Evolutionary conservation across 2,888 invertebrate genomes (phyloP).

Genomic region (Rotaria macrura): DNA sequence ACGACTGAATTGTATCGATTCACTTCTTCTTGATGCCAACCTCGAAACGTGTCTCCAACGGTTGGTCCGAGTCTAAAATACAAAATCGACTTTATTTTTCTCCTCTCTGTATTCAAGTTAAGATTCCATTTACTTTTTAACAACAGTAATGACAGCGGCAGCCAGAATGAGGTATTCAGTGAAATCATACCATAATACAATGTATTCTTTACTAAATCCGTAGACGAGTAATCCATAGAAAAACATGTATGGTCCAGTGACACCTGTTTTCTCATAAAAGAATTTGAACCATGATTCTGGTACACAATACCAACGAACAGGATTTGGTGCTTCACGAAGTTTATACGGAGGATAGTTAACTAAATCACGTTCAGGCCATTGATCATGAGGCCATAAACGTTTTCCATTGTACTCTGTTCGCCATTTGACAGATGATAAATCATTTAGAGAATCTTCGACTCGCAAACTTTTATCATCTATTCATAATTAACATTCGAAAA

Average conservation of each 20-base stretch:
- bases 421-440: slow-evolving; percentile 12
- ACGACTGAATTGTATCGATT: background rate
- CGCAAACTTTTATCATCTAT: background rate
- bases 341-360: slow-evolving; percentile 65
- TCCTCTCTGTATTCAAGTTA: too few relatives aligned
- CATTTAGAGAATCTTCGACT: background rate
- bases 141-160: slow-evolving; percentile 56
- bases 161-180: slow-evolving; percentile 60
- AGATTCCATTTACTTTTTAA: slow-evolving; percentile 47
- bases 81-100: background rate
- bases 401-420: background rate
- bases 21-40: background rate
- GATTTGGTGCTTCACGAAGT: slow-evolving; percentile 61
- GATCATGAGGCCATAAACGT: slow-evolving; percentile 39
- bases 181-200: slow-evolving; percentile 62
- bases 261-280: slow-evolving; percentile 84
- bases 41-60: background rate
- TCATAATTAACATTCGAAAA: background rate
- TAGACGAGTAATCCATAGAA: slow-evolving; percentile 69
- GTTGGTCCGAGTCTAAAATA: background rate
- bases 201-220: slow-evolving; percentile 82
- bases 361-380: slow-evolving; percentile 59
- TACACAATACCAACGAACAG: slow-evolving; percentile 72
- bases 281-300: slow-evolving; percentile 91
- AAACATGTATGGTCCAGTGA: slow-evolving; percentile 76